Base-by-base conservation (phyloP, 2,113 vertebrate species). In the Sinocyclocheilus anshuiensis region DNA sequence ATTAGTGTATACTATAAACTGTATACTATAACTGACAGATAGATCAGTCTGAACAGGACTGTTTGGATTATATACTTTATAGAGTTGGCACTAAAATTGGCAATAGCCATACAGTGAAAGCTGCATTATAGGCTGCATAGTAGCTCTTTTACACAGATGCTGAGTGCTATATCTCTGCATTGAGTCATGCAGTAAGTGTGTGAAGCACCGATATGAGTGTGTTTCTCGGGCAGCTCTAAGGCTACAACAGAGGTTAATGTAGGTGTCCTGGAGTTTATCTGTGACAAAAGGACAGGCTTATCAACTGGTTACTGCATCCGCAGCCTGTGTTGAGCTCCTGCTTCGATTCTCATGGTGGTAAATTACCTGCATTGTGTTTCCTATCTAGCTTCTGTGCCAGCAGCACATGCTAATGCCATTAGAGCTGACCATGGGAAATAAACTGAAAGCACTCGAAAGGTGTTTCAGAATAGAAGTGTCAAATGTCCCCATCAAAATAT, bases 161-260 rank as follows among this genome's bases (percentile, higher is more conserved):
- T 16, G 72, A 50, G 59, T 2, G 7, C 39, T 12, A 16, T 67
- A 81, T 81, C 77, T 80, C 77, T 80, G 77, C 5, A 13, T 65
- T n/a, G 4, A 65, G 79, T 65, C 55, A 16, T 80, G 33, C 33
- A 20, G 79, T 48, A 9, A 4, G 36, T 65, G n/a, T 81, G 59
- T 80, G 76, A 57, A 63, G 77, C 55, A 80, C 36, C 59, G 57
- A 77, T 45, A 69, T 82, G 12, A 88, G 48, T 45, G 83, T 65
- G 80, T 53, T 53, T 77, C 22, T 59, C 53, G 71, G 65, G 48
- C 63, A 83, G 79, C 63, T 57, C 15, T 26, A 39, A 29, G 74
- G 10, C 20, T 72, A 85, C 39, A 86, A 36, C 53, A 50, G 72
- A 85, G 83, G 84, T 85, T 77, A 88, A 85, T 88, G 63, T 22